These are phyloP conservation scores for Ginglymostoma cirratum DNA, from an alignment of 2,113 vertebrate genomes.

Conservation along the genomic window DNA sequence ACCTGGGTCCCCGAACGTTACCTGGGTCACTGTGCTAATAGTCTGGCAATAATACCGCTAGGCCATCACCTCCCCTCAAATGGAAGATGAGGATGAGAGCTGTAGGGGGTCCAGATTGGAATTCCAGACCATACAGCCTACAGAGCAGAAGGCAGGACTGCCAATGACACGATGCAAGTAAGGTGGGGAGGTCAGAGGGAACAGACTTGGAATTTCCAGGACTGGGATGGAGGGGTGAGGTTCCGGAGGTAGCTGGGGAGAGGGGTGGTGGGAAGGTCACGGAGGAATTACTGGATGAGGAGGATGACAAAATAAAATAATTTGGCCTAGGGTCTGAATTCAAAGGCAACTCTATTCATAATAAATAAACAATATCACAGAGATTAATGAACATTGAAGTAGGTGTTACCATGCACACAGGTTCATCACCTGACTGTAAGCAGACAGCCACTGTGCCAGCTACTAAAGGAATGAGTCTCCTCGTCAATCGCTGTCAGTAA, in stretches of 20 bases:
- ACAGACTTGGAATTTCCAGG: not conserved
- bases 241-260: not conserved
- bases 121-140: not conserved
- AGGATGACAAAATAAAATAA: not conserved
- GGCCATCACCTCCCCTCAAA: no score
- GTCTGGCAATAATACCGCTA: no score
- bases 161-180: not conserved
- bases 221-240: not conserved
- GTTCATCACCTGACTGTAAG: conserved; percentile 41
- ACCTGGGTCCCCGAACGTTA: no score
- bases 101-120: not conserved
- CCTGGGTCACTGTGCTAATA: no score
- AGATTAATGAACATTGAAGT: not conserved
- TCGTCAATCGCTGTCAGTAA: conserved; percentile 69
- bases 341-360: not conserved
- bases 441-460: conserved; percentile 50
- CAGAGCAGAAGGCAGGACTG: not conserved
- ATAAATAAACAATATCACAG: not conserved
- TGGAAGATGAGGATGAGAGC: not conserved
- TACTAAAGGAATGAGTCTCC: conserved; percentile 51
- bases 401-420: conserved; percentile 39
- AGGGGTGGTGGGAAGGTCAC: not conserved
- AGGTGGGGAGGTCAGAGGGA: not conserved
- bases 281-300: not conserved
- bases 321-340: not conserved